Conservation (phyloP, 2,797 vertebrate genomes). For the Limosa lapponica region DNA sequence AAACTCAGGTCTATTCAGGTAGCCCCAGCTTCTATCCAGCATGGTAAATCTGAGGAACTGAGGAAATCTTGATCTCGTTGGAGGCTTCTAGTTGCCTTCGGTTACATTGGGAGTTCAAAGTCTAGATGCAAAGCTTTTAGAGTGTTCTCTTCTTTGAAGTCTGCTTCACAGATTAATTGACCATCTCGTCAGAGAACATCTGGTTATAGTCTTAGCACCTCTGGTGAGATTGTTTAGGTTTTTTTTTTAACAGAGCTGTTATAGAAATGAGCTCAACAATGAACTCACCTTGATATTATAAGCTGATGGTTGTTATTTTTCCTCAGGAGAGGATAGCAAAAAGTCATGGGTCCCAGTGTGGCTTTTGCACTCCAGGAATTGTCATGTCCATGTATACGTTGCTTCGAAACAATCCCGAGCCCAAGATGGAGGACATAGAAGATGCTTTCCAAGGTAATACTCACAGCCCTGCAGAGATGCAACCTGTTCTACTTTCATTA, state of each 20-base stretch:
- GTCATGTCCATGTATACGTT: constrained; percentile 96
- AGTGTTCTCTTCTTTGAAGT: not conserved
- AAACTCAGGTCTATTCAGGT: not conserved
- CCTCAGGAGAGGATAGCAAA: constrained; percentile 90
- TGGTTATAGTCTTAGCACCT: not conserved
- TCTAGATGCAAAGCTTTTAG: not conserved
- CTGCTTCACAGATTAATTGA: not conserved
- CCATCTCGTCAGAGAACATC: not conserved
- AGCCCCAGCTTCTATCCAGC: not conserved
- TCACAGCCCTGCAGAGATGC: not conserved
- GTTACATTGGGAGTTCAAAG: not conserved
- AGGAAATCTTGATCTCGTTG: not conserved
- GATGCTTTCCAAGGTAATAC: constrained; percentile 91
- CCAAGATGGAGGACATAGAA: constrained; percentile 86
- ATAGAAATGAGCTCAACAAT: not conserved
- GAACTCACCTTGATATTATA: not conserved
- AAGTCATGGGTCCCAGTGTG: constrained; percentile 95
- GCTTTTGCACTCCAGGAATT: constrained; percentile 95
- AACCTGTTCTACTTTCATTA: not conserved
- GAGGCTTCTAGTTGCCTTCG: not conserved
- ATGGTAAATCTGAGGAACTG: not conserved
- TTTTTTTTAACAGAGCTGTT: not conserved
- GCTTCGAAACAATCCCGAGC: constrained; percentile 84
- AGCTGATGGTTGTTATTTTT: not conserved
- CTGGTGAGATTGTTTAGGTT: not conserved